Evolutionary conservation across 2,113 vertebrate genomes (phyloP), one percentile per base, ranked within the genome.

Genomic region (Oncorhynchus clarkii): DNA sequence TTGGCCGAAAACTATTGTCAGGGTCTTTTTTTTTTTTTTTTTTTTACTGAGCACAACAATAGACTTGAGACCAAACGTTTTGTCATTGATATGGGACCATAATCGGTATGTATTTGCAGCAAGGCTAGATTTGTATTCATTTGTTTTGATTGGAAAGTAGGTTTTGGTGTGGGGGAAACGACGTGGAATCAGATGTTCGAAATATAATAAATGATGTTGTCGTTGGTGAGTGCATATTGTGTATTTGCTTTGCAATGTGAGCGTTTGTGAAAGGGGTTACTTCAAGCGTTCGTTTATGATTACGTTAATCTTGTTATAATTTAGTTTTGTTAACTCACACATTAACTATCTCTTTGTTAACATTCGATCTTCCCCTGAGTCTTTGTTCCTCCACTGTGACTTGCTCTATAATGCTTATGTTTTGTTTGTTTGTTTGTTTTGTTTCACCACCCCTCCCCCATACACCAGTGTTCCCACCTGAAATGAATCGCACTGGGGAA

Each of bases 361-460:
- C 86, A 87, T 88, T 48, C 70, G 26, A 60, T 73, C 27, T 60
- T 68, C 83, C 49, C 68, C 66, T n/a, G 29, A 72, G 78, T 80
- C 82, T 80, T 86, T 85, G 88, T 89, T 81, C 84, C 78, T 77
- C 20, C 14, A 57, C 71, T 78, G 75, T 87, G 77, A 54, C 45
- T 74, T 82, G 84, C 86, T 88, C 79, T 73, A n/a, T 29, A 11
- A 13, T 82, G 83, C 74, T 80, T 80, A 79, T 85, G 83, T 81
- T 87, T 83, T 92, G 89, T 89, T 90, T 90, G 86, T 90, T 89
- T 89, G 78, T 87, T 81, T 85, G 18, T 20, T 20, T 74, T 59
- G 67, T 71, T 81, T 67, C 74, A 76, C 78, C 18, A 78, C 91
- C 90, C 89, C 87, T 88, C 89, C 90, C 89, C 90, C 86, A 79